These are phyloP conservation scores for Dynastes tityus DNA, from an alignment of 2,888 invertebrate genomes.

Conservation along the genomic window DNA sequence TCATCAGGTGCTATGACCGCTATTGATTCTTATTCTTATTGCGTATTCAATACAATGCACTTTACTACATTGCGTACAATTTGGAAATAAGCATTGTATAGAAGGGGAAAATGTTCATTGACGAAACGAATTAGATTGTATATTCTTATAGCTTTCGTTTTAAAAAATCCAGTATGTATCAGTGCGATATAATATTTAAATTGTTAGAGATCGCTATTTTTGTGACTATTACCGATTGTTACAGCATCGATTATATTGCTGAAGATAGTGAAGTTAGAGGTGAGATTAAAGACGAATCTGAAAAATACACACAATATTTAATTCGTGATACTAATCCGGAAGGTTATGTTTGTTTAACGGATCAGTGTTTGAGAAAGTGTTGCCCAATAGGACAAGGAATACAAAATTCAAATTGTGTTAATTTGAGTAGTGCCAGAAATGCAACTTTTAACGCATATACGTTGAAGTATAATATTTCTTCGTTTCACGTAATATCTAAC, in stretches of 20 bases:
- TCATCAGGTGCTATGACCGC: background rate
- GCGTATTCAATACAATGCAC: slow-evolving; percentile 33
- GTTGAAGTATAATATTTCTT: slow-evolving; percentile 48
- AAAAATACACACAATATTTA: slow-evolving; percentile 52
- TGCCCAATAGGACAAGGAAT: slow-evolving; percentile 50
- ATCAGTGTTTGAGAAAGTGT: slow-evolving; percentile 54
- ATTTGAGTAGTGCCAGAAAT: slow-evolving; percentile 31
- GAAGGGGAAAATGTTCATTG: slow-evolving; percentile 27
- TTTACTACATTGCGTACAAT: slow-evolving; percentile 26
- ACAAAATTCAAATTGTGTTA: slow-evolving; percentile 45
- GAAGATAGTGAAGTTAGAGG: slow-evolving; percentile 51
- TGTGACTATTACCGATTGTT: background rate
- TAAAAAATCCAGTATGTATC: slow-evolving; percentile 32
- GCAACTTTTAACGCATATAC: slow-evolving; percentile 43
- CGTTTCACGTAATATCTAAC: slow-evolving; percentile 39
- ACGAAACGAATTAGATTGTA: slow-evolving; percentile 20
- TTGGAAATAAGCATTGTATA: slow-evolving; percentile 26
- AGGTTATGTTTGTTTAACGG: slow-evolving; percentile 53
- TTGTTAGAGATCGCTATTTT: background rate
- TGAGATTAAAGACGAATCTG: slow-evolving; percentile 49
- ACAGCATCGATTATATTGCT: slow-evolving; percentile 42
- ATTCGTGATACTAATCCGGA: slow-evolving; percentile 50
- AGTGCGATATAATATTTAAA: slow-evolving; percentile 21
- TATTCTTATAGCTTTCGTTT: slow-evolving; percentile 8
- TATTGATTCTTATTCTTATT: slow-evolving; percentile 4